Conservation (phyloP, 2,888 invertebrate species). For the Drosophila infuscata region DNA sequence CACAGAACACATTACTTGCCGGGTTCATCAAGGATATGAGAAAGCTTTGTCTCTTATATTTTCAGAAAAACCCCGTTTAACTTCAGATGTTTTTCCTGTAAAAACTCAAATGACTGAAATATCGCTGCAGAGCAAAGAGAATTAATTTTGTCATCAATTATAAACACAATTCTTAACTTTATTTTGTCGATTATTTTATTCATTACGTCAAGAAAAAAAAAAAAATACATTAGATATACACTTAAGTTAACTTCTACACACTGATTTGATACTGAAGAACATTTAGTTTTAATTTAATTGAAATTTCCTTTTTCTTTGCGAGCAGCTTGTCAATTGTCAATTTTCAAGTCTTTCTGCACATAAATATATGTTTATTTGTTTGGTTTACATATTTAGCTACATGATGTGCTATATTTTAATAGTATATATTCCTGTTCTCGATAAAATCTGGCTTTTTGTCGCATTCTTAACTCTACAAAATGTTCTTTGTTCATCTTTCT, state of each 20-base stretch:
- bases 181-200: neutral
- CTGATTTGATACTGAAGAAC: neutral
- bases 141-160: no score
- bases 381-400: neutral
- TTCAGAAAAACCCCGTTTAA: no score
- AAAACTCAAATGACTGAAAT: no score
- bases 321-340: neutral
- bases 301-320: no score
- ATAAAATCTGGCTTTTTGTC: no score
- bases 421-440: no score
- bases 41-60: no score
- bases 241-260: neutral
- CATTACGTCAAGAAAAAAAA: neutral
- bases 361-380: neutral
- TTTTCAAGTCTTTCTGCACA: neutral
- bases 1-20: no score
- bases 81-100: no score
- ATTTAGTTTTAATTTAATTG: neutral
- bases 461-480: neutral
- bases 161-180: no score
- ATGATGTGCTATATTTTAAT: neutral
- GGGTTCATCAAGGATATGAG: no score
- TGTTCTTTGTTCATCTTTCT: neutral
- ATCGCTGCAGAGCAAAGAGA: no score
- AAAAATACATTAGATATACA: neutral